Base-by-base conservation (phyloP, 2,888 invertebrate species). In the Taphrorychus bicolor region DNA sequence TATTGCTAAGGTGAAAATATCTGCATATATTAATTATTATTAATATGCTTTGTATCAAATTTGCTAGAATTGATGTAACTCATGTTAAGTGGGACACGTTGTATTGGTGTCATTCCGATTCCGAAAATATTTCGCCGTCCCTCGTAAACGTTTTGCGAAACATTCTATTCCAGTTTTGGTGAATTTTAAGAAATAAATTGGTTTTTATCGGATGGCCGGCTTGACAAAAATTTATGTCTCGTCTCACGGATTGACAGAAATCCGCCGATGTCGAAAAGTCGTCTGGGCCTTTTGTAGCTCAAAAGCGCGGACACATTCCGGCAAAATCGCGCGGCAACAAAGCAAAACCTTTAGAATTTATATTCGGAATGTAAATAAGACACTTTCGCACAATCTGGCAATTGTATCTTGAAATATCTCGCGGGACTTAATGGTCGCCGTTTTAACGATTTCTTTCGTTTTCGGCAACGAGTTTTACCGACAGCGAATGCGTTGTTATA, bases 131-230 rank as follows among this genome's bases (percentile, higher is more conserved):
- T 32, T 11, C 7, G 7, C 32, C 7, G 32, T 32, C 32, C 32
- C 32, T 32, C 32, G 32, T 32, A 32, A 32, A 32, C 32, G 9
- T 7, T 32, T 32, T 32, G 32, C 32, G 32, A 32, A 32, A 32
- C 32, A 32, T 45, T 45, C 14, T 45, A 45, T 61, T 66, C 58
- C 42, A 61, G 53, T 52, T 66, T 66, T 66, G 61, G 57, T 59
- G 68, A 64, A 68, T 68, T 68, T 68, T 59, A 42, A 41, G 60
- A 77, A 79, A 81, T 81, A 81, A 81, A 80, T 81, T 77, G 80
- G 73, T 81, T 81, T 81, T 81, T 81, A 80, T 81, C 79, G 76
- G 80, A 78, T 78, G 76, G 79, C 77, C 76, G 58, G 74, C 68
- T 71, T 75, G 81, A 81, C 81, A 75, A 72, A 71, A 77, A 81